These are phyloP conservation scores for Lophotriccus pileatus DNA, from an alignment of 2,797 vertebrate species.

Conservation along the genomic window DNA sequence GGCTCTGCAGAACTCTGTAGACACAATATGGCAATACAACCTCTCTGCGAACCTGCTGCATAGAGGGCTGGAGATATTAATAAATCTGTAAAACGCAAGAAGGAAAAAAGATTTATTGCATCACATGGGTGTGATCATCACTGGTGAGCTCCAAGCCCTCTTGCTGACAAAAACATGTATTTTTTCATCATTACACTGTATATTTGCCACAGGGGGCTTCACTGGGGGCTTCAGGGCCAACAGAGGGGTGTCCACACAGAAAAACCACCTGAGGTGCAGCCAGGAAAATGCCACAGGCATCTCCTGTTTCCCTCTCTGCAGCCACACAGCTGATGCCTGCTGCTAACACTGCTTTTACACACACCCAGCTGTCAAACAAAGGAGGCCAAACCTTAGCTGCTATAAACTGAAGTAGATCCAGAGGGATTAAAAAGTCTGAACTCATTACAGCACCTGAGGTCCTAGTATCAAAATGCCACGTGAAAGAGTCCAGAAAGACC, in stretches of 20 bases:
- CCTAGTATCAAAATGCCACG: neutral
- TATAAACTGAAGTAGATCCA: neutral
- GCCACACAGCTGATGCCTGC: neutral
- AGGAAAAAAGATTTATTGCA: neutral
- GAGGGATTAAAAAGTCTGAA: constrained; percentile 12
- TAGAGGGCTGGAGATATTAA: neutral
- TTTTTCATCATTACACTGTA: neutral
- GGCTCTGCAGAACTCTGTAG: neutral
- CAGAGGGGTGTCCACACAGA: neutral
- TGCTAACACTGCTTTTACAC: neutral
- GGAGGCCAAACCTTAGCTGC: neutral
- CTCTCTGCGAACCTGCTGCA: neutral
- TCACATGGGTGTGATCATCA: neutral
- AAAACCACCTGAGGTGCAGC: neutral
- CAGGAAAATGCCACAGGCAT: neutral
- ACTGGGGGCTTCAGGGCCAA: neutral
- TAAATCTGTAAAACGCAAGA: neutral
- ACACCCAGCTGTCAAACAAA: neutral
- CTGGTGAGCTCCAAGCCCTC: neutral
- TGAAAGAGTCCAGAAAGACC: neutral
- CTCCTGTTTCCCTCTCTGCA: neutral
- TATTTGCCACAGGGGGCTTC: neutral
- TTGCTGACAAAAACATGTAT: neutral
- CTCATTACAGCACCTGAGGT: neutral
- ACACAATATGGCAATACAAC: neutral